Evolutionary conservation across 2,113 vertebrate species (phyloP), one percentile per base, ranked within the genome.

Genomic region (Pelodiscus sinensis): DNA sequence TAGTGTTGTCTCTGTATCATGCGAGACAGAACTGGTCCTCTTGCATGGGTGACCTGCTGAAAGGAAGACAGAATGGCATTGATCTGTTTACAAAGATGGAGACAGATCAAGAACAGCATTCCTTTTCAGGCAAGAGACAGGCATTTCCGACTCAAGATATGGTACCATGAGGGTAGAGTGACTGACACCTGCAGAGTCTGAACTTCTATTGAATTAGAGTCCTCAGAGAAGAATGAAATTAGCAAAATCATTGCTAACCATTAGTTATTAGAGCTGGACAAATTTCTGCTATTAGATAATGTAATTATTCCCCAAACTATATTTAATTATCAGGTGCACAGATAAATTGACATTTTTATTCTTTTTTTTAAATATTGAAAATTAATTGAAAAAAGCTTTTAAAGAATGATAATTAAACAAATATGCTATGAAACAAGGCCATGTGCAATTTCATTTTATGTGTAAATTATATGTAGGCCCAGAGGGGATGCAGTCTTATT

Each of bases 341-440:
- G 95, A 96, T 97, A 98, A 98, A 97, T 95, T 29, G 90, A 93
- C 96, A 96, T 96, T 97, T 97, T 96, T 97, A 97, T 97, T 97
- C 89, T 89, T 97, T 95, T 44, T 97, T 98, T 97, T 96, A 98
- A 98, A 98, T 97, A 98, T 97, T 98, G 97, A 97, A 98, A 97
- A 98, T 98, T 98, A 98, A 98, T 97, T 98, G 97, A 97, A 97
- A 97, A 96, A 97, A 95, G 94, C 94, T 97, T 97, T 97, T 95
- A 96, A 97, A 98, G 92, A 94, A 93, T 92, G 96, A 97, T 98
- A 98, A 98, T 98, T 98, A 98, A 98, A 98, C 97, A 98, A 98
- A 98, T 98, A 98, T 93, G 95, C 94, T 95, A 95, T 90, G 97
- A 97, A 97, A 97, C 95, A 97, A 97, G 97, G 96, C 97, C 97